Evolutionary conservation across 2,888 invertebrate species (phyloP).

Genomic region (Trilocha varians): DNA sequence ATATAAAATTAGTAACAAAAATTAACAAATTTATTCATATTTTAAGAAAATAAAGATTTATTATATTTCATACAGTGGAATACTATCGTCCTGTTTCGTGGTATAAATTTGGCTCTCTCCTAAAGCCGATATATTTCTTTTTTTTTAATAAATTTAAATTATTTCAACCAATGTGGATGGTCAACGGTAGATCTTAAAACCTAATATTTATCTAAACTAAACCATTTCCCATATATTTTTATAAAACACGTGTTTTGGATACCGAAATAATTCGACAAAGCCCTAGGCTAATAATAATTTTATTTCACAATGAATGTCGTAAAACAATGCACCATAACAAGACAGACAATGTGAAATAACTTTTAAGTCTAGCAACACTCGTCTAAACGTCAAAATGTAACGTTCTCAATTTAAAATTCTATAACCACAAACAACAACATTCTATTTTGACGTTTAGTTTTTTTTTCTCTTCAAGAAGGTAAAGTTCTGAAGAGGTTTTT

Average conservation of each 20-base stretch:
- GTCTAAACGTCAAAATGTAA: background rate
- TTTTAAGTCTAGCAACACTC: background rate
- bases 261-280: background rate
- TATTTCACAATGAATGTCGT: background rate
- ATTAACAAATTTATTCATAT: no score
- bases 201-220: no score
- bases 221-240: no score
- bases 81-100: no score
- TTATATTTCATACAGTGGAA: no score
- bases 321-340: background rate
- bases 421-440: background rate
- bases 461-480: slow-evolving; percentile 16
- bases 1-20: no score
- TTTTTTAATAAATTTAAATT: slow-evolving; percentile 41
- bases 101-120: slow-evolving; percentile 60
- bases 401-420: background rate
- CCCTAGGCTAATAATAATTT: background rate
- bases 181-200: no score
- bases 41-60: no score
- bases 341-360: background rate
- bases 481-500: background rate
- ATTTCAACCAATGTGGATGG: slow-evolving; percentile 50
- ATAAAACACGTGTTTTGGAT: slow-evolving; percentile 1
- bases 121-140: slow-evolving; percentile 67
- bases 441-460: background rate